Conservation (phyloP, 1,140 invertebrate genomes). For the Anoplolepis gracilipes region DNA sequence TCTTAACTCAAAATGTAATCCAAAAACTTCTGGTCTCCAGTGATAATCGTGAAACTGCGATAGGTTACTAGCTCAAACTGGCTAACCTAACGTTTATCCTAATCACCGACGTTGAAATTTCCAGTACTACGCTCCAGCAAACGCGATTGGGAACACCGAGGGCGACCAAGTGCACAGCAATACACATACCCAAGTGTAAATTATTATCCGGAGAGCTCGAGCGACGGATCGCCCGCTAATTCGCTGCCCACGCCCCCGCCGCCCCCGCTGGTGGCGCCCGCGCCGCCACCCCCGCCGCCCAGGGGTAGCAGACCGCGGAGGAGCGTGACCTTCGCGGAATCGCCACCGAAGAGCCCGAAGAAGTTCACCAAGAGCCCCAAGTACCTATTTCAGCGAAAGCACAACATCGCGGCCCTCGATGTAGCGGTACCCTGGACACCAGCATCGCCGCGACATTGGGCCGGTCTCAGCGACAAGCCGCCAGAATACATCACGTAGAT, state of each 20-base stretch:
- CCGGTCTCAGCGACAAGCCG: constrained; percentile 78
- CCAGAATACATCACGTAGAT: constrained; percentile 82
- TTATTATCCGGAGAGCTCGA: constrained; percentile 70
- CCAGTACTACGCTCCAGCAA: constrained; percentile 93
- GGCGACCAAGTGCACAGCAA: constrained; percentile 91
- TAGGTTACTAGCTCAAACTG: constrained; percentile 29
- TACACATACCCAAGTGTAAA: constrained; percentile 91
- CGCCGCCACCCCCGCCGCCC: constrained; percentile 81
- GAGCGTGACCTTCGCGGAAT: constrained; percentile 84
- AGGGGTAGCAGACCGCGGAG: constrained; percentile 79
- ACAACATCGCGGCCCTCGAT: constrained; percentile 78
- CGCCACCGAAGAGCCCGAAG: constrained; percentile 80
- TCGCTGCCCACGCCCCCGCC: constrained; percentile 81
- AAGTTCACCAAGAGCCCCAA: constrained; percentile 70
- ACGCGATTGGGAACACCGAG: constrained; percentile 89
- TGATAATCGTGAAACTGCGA: constrained; percentile 44
- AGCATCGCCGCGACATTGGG: constrained; percentile 82
- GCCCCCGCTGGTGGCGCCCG: constrained; percentile 76
- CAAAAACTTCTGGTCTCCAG: not conserved
- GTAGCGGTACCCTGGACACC: constrained; percentile 83
- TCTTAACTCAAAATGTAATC: not conserved
- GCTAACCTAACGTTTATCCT: not conserved
- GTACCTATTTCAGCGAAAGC: constrained; percentile 55
- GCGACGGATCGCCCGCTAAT: constrained; percentile 73
- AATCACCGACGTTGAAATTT: constrained; percentile 78